Evolutionary conservation across 2,797 vertebrate species (phyloP).

Genomic region (Lophotriccus pileatus): DNA sequence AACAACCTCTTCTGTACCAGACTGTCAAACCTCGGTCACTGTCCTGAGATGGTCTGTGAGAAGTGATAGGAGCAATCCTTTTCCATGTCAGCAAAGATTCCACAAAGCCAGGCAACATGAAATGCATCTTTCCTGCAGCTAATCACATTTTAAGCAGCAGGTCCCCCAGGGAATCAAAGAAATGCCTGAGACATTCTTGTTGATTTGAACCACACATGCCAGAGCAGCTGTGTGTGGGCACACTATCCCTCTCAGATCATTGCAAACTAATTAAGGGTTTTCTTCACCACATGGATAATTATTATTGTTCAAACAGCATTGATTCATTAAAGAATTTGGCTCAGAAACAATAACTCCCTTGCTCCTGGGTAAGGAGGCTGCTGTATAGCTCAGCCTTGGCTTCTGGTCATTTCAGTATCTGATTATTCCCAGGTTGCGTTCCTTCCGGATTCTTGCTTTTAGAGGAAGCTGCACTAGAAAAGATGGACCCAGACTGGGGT

Average conservation of each 20-base stretch:
- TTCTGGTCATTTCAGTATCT: neutral
- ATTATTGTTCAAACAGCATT: slow-evolving; percentile 21
- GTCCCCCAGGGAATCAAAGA: neutral
- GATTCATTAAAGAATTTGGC: neutral
- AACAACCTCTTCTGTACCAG: neutral
- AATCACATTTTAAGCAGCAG: neutral
- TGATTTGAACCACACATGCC: neutral
- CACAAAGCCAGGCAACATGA: neutral
- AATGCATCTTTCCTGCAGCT: neutral
- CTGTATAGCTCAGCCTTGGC: neutral
- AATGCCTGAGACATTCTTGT: neutral
- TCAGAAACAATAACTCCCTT: neutral
- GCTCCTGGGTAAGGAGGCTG: neutral
- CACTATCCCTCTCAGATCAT: neutral
- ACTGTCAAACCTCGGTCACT: accelerated
- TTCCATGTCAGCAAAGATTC: neutral
- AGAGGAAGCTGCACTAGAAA: neutral
- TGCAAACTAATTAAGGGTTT: slow-evolving; percentile 1
- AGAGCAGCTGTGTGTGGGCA: slow-evolving; percentile 18
- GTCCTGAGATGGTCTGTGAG: neutral
- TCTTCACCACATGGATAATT: neutral
- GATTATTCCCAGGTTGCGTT: neutral
- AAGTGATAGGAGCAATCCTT: neutral
- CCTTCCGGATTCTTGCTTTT: neutral
- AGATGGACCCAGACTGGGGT: neutral